Evolutionary conservation across 2,888 invertebrate genomes (phyloP).

Genomic region (Tolmerus cingulatus): DNA sequence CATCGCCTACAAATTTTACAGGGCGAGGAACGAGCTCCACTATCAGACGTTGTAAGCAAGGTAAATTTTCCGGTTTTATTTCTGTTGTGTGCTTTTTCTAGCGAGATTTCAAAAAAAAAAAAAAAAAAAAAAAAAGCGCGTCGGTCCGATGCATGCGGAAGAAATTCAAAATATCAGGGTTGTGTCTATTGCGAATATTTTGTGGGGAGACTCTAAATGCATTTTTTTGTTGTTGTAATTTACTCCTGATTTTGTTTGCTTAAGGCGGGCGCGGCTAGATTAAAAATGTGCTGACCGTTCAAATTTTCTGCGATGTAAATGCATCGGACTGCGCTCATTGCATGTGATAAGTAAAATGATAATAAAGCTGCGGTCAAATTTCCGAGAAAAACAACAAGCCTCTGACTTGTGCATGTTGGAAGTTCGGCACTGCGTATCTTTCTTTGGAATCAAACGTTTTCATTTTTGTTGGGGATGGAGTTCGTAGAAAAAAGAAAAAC

Average conservation of each 20-base stretch:
- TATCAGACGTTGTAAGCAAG: constrained; percentile 84
- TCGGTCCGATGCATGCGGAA: not conserved
- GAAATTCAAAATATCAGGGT: not conserved
- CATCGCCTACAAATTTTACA: constrained; percentile 88
- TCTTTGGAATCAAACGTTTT: not conserved
- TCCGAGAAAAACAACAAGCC: not conserved
- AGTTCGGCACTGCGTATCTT: not conserved
- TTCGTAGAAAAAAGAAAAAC: no score
- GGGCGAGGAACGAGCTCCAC: constrained; percentile 82
- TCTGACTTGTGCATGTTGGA: not conserved
- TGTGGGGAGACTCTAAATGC: not conserved
- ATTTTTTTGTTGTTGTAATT: not conserved
- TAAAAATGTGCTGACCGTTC: not conserved
- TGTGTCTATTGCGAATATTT: not conserved
- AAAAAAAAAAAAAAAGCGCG: no score
- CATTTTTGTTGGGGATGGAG: not conserved
- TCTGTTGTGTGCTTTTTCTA: not conserved
- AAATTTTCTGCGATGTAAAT: not conserved
- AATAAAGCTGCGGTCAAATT: not conserved
- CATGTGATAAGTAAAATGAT: not conserved
- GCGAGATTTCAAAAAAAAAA: not conserved
- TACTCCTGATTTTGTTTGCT: not conserved
- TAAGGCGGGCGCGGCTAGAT: not conserved
- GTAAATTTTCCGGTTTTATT: not conserved
- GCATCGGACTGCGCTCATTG: not conserved